These are phyloP conservation scores for Reticulitermes lucifugus DNA, from an alignment of 2,888 invertebrate genomes.

Conservation along the genomic window DNA sequence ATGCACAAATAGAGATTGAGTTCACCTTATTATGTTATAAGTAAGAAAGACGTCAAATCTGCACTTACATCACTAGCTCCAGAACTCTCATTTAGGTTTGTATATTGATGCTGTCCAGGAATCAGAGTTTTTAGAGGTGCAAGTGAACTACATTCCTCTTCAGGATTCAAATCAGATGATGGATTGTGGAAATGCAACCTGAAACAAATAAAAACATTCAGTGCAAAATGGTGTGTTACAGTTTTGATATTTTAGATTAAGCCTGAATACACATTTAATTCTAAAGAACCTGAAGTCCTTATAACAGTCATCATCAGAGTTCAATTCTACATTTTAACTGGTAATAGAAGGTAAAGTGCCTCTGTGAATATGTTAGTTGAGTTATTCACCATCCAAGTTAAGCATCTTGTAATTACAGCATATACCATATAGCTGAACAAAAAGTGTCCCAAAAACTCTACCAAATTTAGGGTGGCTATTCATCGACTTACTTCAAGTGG, in stretches of 20 bases:
- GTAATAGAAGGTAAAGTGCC: background rate
- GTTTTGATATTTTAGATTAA: background rate
- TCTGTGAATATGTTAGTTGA: background rate
- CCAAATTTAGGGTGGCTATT: no score
- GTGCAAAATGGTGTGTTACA: background rate
- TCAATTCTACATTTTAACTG: background rate
- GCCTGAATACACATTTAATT: no score
- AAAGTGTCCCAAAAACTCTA: no score
- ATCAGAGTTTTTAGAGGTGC: conserved; percentile 50
- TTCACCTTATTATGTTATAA: no score
- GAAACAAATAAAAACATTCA: conserved; percentile 40
- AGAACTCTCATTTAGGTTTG: conserved; percentile 57
- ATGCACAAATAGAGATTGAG: no score
- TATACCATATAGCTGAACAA: no score
- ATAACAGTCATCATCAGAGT: background rate
- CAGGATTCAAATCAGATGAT: conserved; percentile 56
- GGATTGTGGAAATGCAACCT: conserved; percentile 62
- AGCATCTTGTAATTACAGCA: no score
- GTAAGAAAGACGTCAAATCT: no score
- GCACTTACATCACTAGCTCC: background rate
- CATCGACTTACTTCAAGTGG: no score
- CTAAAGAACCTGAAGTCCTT: background rate
- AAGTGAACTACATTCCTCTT: background rate
- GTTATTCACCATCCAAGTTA: no score
- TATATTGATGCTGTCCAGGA: conserved; percentile 61